phyloP scores from a whole-genome alignment of 2,797 vertebrate genomes.

The Sebastes goodei region DNA sequence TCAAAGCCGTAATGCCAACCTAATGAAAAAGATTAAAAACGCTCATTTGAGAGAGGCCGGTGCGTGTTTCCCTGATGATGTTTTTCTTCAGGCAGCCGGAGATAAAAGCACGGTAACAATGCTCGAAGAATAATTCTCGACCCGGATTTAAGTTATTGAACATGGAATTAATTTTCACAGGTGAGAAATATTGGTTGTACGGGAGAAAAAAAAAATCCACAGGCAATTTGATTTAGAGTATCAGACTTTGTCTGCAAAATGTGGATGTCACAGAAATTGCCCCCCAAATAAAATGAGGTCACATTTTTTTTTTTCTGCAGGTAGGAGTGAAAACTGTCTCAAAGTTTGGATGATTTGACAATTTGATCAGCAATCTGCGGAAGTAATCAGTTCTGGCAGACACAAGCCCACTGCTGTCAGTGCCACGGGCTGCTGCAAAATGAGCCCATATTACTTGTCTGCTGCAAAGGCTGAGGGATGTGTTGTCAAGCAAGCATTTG shows the following conservation, averaged over 20 bases:
- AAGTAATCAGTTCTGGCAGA: slow-evolving; percentile 69
- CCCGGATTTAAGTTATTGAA: slow-evolving; percentile 34
- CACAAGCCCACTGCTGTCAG: slow-evolving; percentile 55
- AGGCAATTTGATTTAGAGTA: slow-evolving; percentile 10
- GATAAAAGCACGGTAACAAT: slow-evolving; percentile 50
- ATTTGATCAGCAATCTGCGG: slow-evolving; percentile 68
- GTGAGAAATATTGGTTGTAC: not conserved
- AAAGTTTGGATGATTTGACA: slow-evolving; percentile 61
- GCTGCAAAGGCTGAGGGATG: slow-evolving; percentile 59
- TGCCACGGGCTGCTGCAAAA: slow-evolving; percentile 52
- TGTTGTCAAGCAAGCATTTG: slow-evolving; percentile 66
- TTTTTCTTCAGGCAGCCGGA: slow-evolving; percentile 30
- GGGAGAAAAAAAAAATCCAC: not conserved
- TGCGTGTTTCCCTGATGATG: slow-evolving; percentile 28
- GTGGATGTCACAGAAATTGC: slow-evolving; percentile 20
- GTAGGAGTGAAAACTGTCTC: slow-evolving; percentile 36
- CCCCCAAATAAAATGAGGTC: slow-evolving; percentile 47
- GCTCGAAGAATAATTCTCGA: slow-evolving; percentile 11
- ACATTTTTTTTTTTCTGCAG: slow-evolving; percentile 4
- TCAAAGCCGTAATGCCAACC: slow-evolving; percentile 64
- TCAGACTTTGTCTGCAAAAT: slow-evolving; percentile 17
- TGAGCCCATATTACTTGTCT: slow-evolving; percentile 67
- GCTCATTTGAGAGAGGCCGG: slow-evolving; percentile 59
- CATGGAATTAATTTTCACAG: slow-evolving; percentile 16
- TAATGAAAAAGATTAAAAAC: slow-evolving; percentile 76